Conservation (phyloP, 2,888 invertebrate species). For the Heliconius hortense region DNA sequence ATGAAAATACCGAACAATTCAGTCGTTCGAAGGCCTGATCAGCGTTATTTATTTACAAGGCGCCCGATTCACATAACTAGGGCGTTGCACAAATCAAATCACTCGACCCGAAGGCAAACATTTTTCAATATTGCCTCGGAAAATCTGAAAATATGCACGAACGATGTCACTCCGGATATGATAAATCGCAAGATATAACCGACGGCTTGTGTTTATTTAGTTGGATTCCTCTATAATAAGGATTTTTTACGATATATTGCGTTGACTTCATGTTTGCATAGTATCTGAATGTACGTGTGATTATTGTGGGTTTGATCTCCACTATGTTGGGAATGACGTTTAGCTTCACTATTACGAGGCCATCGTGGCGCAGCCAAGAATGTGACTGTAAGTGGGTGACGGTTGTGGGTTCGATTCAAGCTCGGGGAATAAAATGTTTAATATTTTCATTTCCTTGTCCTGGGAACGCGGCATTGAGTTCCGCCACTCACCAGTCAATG, state of each 20-base stretch:
- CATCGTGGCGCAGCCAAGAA: no score
- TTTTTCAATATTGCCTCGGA: conserved; percentile 62
- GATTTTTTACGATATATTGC: background rate
- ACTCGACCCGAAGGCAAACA: conserved; percentile 61
- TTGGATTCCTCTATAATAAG: conserved; percentile 12
- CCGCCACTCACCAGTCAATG: no score
- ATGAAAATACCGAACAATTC: background rate
- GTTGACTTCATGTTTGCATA: background rate
- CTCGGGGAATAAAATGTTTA: no score
- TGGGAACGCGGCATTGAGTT: no score
- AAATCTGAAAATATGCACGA: conserved; percentile 46
- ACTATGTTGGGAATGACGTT: no score
- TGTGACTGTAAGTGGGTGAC: no score
- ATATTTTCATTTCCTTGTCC: no score
- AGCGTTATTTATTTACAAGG: conserved; percentile 31
- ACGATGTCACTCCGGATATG: conserved; percentile 24
- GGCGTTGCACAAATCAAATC: conserved; percentile 64
- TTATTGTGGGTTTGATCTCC: no score
- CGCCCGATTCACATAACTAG: conserved; percentile 33
- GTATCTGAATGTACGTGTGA: background rate
- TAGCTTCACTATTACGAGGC: no score
- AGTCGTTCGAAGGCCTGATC: background rate
- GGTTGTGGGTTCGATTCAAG: no score
- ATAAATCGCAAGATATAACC: conserved; percentile 22
- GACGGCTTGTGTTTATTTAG: conserved; percentile 3